phyloP scores from a whole-genome alignment of 2,888 invertebrate species.

The Cataglyphis cursor region DNA sequence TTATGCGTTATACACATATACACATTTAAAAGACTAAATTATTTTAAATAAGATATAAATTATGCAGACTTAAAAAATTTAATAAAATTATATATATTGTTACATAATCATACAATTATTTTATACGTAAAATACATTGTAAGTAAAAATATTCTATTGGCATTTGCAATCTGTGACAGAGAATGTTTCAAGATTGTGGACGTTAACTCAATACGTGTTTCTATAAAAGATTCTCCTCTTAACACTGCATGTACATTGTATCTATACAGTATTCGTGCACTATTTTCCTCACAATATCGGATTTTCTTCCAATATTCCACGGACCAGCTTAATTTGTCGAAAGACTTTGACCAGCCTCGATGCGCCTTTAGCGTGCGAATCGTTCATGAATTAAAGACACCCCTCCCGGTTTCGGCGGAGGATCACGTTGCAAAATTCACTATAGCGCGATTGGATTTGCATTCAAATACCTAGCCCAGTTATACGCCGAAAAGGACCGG shows the following conservation, averaged over 20 bases:
- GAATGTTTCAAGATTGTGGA: neutral
- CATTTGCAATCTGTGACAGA: neutral
- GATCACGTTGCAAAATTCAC: slow-evolving; percentile 74
- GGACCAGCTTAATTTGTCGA: slow-evolving; percentile 58
- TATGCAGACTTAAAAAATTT: neutral
- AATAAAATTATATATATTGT: neutral
- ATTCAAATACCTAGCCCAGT: slow-evolving; percentile 75
- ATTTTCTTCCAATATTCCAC: slow-evolving; percentile 54
- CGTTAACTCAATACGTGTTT: slow-evolving; percentile 5
- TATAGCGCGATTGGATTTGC: slow-evolving; percentile 73
- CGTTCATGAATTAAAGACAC: slow-evolving; percentile 69
- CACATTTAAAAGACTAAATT: neutral
- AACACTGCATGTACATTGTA: slow-evolving; percentile 1
- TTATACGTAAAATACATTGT: neutral
- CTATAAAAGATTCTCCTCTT: slow-evolving; percentile 1
- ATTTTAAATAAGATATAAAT: neutral
- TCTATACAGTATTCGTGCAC: neutral
- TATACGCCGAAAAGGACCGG: slow-evolving; percentile 65
- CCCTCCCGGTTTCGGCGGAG: slow-evolving; percentile 26
- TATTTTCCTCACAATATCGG: slow-evolving; percentile 36
- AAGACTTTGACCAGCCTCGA: slow-evolving; percentile 44
- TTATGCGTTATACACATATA: neutral
- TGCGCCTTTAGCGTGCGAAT: slow-evolving; percentile 60
- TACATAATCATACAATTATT: neutral
- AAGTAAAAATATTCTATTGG: neutral